Conservation (phyloP, 2,888 invertebrate genomes). For the Petrolisthes manimaculis region DNA sequence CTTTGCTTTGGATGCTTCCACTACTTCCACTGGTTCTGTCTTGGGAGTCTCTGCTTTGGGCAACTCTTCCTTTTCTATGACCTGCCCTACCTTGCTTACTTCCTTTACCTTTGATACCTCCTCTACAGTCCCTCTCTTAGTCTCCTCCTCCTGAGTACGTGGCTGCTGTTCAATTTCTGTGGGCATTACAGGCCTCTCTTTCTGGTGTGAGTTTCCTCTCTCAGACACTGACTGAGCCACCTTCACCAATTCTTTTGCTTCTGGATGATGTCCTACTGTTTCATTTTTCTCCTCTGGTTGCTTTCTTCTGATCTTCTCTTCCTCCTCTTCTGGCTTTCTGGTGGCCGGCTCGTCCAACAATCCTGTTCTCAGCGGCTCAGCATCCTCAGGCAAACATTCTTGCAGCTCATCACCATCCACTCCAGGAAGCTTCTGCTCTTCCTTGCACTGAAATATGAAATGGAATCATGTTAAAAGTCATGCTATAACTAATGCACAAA, state of each 20-base stretch:
- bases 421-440: conserved; percentile 35
- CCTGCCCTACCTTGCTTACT: too few relatives aligned
- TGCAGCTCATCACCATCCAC: conserved; percentile 42
- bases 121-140: neutral
- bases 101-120: neutral
- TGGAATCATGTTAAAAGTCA: neutral
- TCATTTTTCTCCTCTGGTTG: conserved; percentile 3
- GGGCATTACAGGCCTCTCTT: neutral
- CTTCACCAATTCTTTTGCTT: neutral
- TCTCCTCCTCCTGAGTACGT: neutral
- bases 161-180: neutral
- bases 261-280: neutral
- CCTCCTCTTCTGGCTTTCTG: neutral
- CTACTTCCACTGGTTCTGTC: neutral
- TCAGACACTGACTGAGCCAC: neutral
- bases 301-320: neutral
- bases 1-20: neutral
- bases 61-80: too few relatives aligned
- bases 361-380: conserved; percentile 13
- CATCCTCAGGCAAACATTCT: conserved; percentile 40
- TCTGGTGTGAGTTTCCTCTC: neutral
- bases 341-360: conserved; percentile 16
- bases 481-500: neutral
- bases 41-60: neutral
- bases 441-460: conserved; percentile 34